phyloP scores from a whole-genome alignment of 2,888 invertebrate species.

The Diplazon laetatorius region DNA sequence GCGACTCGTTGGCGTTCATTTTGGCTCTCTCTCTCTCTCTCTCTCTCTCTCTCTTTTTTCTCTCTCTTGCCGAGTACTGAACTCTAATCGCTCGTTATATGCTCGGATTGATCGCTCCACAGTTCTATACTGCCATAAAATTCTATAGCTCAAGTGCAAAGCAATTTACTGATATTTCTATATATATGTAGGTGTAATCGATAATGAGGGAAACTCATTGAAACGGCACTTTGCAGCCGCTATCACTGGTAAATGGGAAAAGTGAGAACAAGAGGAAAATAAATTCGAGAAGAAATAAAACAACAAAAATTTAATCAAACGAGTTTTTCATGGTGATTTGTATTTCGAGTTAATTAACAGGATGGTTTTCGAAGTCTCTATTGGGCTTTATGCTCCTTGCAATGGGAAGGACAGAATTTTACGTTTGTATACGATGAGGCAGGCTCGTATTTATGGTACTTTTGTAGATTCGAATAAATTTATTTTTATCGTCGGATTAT shows the following conservation, averaged over 20 bases:
- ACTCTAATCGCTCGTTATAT: constrained; percentile 49
- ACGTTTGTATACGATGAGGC: too few species aligned
- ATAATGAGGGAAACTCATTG: constrained; percentile 17
- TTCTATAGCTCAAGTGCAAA: constrained; percentile 9
- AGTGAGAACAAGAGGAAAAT: background rate
- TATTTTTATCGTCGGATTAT: too few species aligned
- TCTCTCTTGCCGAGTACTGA: constrained; percentile 29
- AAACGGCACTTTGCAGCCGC: constrained; percentile 9
- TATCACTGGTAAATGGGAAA: background rate
- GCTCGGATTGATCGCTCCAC: constrained; percentile 11
- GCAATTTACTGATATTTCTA: background rate
- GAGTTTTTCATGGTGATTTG: background rate
- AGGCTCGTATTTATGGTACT: too few species aligned
- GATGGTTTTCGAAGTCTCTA: too few species aligned
- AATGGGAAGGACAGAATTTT: too few species aligned
- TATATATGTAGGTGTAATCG: background rate
- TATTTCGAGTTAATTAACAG: background rate
- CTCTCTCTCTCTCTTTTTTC: background rate
- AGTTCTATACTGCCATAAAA: constrained; percentile 1
- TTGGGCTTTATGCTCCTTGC: too few species aligned
- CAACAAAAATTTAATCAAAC: background rate
- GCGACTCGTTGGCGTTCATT: too few species aligned
- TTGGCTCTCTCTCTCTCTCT: constrained; percentile 20
- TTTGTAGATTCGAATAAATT: too few species aligned
- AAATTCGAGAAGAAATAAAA: background rate